phyloP scores from a whole-genome alignment of 2,888 invertebrate species.

The Cheiracanthium punctorium region DNA sequence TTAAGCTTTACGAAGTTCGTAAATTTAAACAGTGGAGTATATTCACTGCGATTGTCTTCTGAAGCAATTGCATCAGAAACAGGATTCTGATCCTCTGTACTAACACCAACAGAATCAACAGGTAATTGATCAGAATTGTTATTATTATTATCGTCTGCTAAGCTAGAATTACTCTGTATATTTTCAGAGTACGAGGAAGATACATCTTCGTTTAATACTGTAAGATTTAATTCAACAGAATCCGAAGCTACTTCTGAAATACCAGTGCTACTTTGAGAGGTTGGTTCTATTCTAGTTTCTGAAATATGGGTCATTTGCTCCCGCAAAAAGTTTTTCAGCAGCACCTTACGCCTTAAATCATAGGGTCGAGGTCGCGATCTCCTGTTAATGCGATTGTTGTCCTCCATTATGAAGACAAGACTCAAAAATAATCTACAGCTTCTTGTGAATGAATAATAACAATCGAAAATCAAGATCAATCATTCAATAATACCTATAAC shows the following conservation, averaged over 20 bases:
- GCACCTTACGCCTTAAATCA: conserved; percentile 59
- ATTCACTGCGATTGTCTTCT: background rate
- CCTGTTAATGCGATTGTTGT: conserved; percentile 22
- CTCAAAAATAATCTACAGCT: background rate
- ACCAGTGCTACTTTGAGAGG: background rate
- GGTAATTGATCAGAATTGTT: background rate
- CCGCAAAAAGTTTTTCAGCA: conserved; percentile 58
- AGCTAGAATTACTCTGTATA: background rate
- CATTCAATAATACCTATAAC: too few species aligned
- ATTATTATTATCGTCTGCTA: background rate
- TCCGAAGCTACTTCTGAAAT: background rate
- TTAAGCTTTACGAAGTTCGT: background rate
- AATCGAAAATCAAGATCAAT: too few species aligned
- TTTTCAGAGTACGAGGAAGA: background rate
- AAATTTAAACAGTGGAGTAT: background rate
- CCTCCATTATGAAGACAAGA: conserved; percentile 14
- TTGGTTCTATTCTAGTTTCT: background rate
- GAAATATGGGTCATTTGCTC: conserved; percentile 58
- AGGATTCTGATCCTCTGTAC: background rate
- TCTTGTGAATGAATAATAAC: too few species aligned
- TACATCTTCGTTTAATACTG: background rate
- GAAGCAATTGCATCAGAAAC: background rate
- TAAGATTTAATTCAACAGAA: background rate
- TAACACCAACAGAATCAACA: background rate
- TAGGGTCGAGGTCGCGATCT: conserved; percentile 43